A percentile compares a stretch with the other conserved stretches of the same genome.
Conservation (phyloP, 2,113 vertebrate genomes). For the Brachionichthys hirsutus region DNA sequence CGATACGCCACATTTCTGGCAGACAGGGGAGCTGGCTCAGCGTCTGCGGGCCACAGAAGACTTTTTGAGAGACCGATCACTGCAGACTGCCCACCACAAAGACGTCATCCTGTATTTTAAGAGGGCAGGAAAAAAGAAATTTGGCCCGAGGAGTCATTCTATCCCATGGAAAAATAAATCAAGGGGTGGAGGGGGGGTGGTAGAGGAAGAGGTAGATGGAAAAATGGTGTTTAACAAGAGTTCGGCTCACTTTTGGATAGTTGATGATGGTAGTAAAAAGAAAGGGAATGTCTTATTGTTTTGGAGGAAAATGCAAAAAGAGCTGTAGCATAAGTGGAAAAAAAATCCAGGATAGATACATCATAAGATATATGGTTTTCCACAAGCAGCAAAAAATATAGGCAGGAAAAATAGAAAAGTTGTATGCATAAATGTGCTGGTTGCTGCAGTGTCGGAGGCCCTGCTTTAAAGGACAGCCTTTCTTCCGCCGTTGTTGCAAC, state of each 20-base stretch:
- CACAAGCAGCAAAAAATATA: slow-evolving; percentile 47
- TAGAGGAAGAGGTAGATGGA: slow-evolving; percentile 19
- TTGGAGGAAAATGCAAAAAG: neutral
- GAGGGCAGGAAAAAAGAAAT: slow-evolving; percentile 43
- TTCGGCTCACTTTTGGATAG: too few species aligned
- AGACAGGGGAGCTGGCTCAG: too few species aligned
- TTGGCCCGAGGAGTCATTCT: slow-evolving; percentile 17
- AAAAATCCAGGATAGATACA: neutral
- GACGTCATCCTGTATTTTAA: slow-evolving; percentile 48
- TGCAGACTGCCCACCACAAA: slow-evolving; percentile 43
- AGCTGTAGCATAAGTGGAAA: neutral
- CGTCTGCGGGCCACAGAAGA: too few species aligned
- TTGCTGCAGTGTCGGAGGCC: slow-evolving; percentile 6
- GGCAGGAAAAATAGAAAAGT: slow-evolving; percentile 35
- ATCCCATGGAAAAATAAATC: slow-evolving; percentile 48
- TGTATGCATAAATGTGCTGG: slow-evolving; percentile 10
- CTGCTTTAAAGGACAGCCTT: slow-evolving; percentile 60
- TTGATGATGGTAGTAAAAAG: neutral
- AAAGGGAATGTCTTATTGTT: too few species aligned
- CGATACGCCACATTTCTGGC: slow-evolving; percentile 1
- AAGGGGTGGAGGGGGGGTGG: too few species aligned
- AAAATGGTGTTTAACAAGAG: slow-evolving; percentile 4
- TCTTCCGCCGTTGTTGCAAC: slow-evolving; percentile 17
- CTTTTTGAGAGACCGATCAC: slow-evolving; percentile 23
- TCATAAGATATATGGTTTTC: slow-evolving; percentile 15